Base-by-base conservation (phyloP, 1,140 invertebrate genomes). In the Acromyrmex echinatior region DNA sequence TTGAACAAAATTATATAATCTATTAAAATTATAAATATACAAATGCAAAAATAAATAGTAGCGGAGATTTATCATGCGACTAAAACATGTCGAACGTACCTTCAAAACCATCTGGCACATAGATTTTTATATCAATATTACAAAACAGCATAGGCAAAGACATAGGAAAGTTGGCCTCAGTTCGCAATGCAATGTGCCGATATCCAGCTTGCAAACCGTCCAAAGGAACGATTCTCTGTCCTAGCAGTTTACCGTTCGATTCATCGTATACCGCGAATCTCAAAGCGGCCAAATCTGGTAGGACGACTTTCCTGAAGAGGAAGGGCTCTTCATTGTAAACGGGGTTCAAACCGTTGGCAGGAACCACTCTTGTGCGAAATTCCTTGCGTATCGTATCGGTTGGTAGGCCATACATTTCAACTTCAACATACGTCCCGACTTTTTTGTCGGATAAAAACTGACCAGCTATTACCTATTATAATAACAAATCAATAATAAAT, bases 381-480 rank as follows among this genome's bases (percentile, higher is more conserved):
- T 99, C 99, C 95, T 99, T 99, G 39, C 99, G 96, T 91, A 99
- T 99, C 39, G 99, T 99, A 95, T 99, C 99, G 0, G 99, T 99
- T 2, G 99, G 99, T 90, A 99, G 96, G 70, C 99, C 99, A 95
- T 99, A 99, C 99, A 99, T 99, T 95, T 99, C 99, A 35, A 99
- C 99, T 95, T 99, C 99, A 12, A 99, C 99, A 95, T 99, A 99
- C 2, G 99, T 99, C 10, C 99, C 99, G 63, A 98, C 98, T 95
- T 99, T 99, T 95, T 99, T 99, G 94, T 99, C 99, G 0, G 99
- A 99, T 91, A 99, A 97, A 96, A 99, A 99, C 96, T 99, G 99
- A 0, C 99, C 99, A 65, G 99, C 99, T 93, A 99, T 99, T 4
- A 99, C 98, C 98, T 98, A 91, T n/a, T 90, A 78, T 16, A 39